Conservation (phyloP, 2,797 vertebrate species). For the Lutjanus argentimaculatus region DNA sequence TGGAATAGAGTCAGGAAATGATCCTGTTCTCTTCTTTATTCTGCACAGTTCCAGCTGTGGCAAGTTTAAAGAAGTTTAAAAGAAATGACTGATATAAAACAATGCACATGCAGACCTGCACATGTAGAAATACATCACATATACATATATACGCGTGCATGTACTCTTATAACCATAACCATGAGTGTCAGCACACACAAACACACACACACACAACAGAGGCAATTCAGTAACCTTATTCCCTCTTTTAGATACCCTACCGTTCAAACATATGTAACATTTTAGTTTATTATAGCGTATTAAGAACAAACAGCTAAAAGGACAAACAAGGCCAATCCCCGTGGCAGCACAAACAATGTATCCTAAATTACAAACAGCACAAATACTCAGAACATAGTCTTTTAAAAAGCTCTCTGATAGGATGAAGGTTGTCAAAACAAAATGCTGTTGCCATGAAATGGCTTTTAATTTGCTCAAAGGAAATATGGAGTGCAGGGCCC, state of each 20-base stretch:
- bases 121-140: conserved; percentile 15
- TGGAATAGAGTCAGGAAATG: background rate
- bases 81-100: background rate
- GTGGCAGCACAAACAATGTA: conserved; percentile 77
- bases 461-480: conserved; percentile 83
- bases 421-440: conserved; percentile 86
- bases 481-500: conserved; percentile 57
- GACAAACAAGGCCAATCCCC: conserved; percentile 61
- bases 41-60: background rate
- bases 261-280: conserved; percentile 71
- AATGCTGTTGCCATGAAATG: conserved; percentile 79
- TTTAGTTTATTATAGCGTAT: conserved; percentile 75
- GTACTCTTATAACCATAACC: background rate
- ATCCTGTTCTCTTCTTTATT: background rate
- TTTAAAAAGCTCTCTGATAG: conserved; percentile 77
- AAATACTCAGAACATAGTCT: conserved; percentile 75
- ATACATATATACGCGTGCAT: background rate
- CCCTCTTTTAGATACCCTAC: conserved; percentile 49
- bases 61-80: background rate
- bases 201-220: conserved; percentile 23
- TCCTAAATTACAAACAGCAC: conserved; percentile 80
- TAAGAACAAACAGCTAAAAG: conserved; percentile 67
- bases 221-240: conserved; percentile 25
- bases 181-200: background rate
- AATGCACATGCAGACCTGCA: conserved; percentile 1